Conservation (phyloP, 1,140 invertebrate species). For the Penaeus vannamei region DNA sequence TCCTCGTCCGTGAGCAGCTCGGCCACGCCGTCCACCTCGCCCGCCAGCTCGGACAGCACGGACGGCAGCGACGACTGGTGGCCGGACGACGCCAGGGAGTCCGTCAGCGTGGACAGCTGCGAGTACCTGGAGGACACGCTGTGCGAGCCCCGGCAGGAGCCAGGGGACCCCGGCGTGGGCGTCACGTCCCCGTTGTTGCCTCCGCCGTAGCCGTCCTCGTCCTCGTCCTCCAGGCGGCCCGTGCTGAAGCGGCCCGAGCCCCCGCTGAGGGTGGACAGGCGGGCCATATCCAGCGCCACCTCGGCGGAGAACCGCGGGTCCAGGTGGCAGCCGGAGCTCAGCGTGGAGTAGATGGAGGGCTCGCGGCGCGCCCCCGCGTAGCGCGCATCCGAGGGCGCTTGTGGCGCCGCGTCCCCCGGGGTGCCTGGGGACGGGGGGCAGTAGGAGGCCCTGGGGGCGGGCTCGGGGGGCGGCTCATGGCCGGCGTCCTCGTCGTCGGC, state of each 20-base stretch:
- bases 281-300: constrained; percentile 63
- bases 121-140: constrained; percentile 53
- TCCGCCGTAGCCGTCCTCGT: constrained; percentile 49
- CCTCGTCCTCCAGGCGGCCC: constrained; percentile 53
- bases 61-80: constrained; percentile 71
- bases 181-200: constrained; percentile 61
- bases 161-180: constrained; percentile 72
- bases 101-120: constrained; percentile 70
- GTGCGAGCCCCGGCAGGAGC: constrained; percentile 77
- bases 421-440: constrained; percentile 68
- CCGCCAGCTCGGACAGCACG: constrained; percentile 74
- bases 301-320: constrained; percentile 64
- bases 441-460: constrained; percentile 69
- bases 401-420: constrained; percentile 70
- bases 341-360: constrained; percentile 54
- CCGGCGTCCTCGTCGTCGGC: constrained; percentile 63
- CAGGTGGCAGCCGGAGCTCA: constrained; percentile 54
- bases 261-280: constrained; percentile 63
- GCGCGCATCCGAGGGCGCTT: constrained; percentile 76
- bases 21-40: constrained; percentile 56
- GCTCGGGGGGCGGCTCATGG: constrained; percentile 68
- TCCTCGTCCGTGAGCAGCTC: constrained; percentile 58
- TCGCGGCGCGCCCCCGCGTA: constrained; percentile 29
- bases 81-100: constrained; percentile 55
- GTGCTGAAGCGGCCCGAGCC: constrained; percentile 58